Percentiles rank a stretch among this genome's conserved stretches.
phyloP scores from a whole-genome alignment of 2,113 vertebrate genomes.

The Baryphthengus martii region DNA sequence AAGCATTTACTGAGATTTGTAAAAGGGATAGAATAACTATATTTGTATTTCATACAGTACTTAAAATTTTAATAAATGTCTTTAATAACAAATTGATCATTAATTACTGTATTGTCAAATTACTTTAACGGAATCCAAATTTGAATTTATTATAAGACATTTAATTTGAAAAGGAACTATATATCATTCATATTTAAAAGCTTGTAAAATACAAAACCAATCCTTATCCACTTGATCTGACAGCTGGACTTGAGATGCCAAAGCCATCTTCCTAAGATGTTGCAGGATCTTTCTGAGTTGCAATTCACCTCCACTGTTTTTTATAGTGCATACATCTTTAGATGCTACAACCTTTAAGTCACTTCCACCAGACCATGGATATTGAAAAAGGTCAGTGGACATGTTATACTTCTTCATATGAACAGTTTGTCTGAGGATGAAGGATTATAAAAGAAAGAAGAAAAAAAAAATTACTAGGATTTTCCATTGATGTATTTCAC shows the following conservation, averaged over 20 bases:
- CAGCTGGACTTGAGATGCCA: background rate
- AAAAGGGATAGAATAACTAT: constrained; percentile 18
- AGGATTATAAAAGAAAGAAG: background rate
- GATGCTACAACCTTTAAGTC: constrained; percentile 2
- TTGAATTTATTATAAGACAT: constrained; percentile 14
- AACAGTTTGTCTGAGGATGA: background rate
- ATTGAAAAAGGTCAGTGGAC: background rate
- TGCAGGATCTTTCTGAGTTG: background rate
- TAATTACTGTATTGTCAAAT: constrained; percentile 16
- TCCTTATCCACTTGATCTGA: background rate
- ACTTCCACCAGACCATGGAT: background rate
- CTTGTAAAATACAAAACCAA: too few relatives aligned
- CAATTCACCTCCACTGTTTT: background rate
- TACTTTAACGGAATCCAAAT: constrained; percentile 13
- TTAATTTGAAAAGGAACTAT: background rate
- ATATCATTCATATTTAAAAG: background rate
- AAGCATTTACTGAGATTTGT: background rate
- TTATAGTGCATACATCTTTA: background rate
- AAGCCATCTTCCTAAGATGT: background rate
- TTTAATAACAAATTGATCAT: background rate
- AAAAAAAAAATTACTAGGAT: background rate
- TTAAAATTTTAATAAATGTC: background rate
- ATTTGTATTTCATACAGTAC: background rate
- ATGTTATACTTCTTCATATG: background rate
- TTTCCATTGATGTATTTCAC: background rate